These are phyloP conservation scores for Nycticebus coucang DNA, from an alignment of 2,113 vertebrate genomes.

Conservation along the genomic window DNA sequence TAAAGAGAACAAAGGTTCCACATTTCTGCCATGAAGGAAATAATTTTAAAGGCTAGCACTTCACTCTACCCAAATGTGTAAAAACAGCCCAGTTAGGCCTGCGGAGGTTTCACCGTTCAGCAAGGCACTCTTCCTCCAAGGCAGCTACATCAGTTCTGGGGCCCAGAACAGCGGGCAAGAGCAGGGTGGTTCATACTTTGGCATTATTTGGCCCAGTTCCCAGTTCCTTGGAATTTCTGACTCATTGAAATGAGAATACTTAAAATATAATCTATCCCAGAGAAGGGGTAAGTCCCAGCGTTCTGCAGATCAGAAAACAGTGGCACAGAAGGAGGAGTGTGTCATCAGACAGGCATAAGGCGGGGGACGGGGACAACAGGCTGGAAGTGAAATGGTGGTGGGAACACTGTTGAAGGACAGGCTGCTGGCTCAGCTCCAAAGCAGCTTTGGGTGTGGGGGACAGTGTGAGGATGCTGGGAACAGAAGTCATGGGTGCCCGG, in stretches of 20 bases:
- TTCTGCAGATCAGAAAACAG: neutral
- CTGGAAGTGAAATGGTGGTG: neutral
- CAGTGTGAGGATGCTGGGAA: neutral
- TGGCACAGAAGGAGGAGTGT: neutral
- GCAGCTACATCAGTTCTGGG: neutral
- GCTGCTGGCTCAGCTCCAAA: neutral
- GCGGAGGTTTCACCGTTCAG: neutral
- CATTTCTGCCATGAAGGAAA: neutral
- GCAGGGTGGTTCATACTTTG: neutral
- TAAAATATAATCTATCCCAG: neutral
- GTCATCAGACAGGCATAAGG: neutral
- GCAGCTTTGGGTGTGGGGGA: neutral
- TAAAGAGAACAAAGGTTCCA: neutral
- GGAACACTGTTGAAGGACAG: neutral
- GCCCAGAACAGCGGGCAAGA: neutral
- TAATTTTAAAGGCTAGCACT: neutral
- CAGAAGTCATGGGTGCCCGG: neutral
- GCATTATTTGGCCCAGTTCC: neutral
- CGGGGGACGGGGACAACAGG: neutral
- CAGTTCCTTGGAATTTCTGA: slow-evolving; percentile 12
- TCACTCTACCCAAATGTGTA: neutral
- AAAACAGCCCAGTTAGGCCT: neutral
- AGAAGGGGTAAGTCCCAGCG: neutral
- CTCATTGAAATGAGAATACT: neutral
- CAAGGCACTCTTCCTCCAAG: neutral